A percentile compares a stretch with the other conserved stretches of the same genome.
Evolutionary conservation across 2,888 invertebrate genomes (phyloP).

Genomic region (Drosophila melanosoma): DNA sequence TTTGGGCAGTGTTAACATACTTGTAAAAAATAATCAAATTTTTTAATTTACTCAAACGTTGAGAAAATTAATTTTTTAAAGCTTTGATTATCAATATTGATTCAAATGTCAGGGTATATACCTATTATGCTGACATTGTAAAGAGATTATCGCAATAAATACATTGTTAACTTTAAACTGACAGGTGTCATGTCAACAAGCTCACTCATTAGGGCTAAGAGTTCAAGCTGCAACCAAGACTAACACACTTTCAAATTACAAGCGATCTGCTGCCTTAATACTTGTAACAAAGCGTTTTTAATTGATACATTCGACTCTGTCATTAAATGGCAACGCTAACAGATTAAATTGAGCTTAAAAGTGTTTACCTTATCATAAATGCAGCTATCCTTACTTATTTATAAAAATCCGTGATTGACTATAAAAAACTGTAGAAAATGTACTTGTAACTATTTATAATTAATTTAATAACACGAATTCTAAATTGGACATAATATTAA

Average conservation of each 20-base stretch:
- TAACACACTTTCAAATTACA: constrained; percentile 22
- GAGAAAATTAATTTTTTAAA: constrained; percentile 8
- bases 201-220: constrained; percentile 22
- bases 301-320: constrained; percentile 57
- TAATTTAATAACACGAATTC: constrained; percentile 36
- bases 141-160: constrained; percentile 16
- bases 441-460: constrained; percentile 39
- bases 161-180: constrained; percentile 8
- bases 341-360: constrained; percentile 9
- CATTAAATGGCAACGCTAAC: constrained; percentile 41
- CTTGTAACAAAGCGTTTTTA: constrained; percentile 24
- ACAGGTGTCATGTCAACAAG: constrained; percentile 22
- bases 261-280: constrained; percentile 11
- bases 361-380: constrained; percentile 3
- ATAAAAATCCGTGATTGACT: constrained; percentile 8
- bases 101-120: constrained; percentile 11
- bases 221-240: constrained; percentile 5
- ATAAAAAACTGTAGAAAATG: neutral
- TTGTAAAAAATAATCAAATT: constrained; percentile 30
- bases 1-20: constrained; percentile 20
- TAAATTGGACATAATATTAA: constrained; percentile 20
- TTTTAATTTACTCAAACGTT: constrained; percentile 18
- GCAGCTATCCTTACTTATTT: constrained; percentile 1
- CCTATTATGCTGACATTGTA: constrained; percentile 33
- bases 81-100: constrained; percentile 23